Percentiles rank a stretch among this genome's conserved stretches.
These are phyloP conservation scores for Bagarius yarrelli DNA, from an alignment of 2,113 vertebrate species.

Conservation along the genomic window DNA sequence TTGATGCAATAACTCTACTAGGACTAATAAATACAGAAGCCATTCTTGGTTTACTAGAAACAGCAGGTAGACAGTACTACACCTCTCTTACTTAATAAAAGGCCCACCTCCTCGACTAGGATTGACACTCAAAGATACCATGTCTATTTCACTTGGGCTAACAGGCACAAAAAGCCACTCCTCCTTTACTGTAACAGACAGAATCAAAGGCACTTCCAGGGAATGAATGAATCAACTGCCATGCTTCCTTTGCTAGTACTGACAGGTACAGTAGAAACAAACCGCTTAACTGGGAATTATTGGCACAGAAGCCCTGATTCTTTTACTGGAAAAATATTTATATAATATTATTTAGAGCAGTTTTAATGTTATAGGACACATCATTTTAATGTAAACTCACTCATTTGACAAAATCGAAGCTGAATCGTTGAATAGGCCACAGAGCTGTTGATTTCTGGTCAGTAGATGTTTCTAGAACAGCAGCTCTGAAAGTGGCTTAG, in stretches of 20 bases:
- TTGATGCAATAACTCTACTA: background rate
- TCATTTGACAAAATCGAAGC: background rate
- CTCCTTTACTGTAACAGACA: background rate
- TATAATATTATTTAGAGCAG: background rate
- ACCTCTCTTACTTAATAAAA: background rate
- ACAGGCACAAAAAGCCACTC: no score
- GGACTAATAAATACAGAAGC: no score
- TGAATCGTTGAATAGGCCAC: background rate
- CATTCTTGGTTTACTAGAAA: no score
- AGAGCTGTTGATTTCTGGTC: background rate
- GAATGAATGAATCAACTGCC: background rate
- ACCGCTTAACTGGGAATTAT: background rate
- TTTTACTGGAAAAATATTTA: background rate
- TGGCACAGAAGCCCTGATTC: background rate
- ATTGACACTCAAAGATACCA: background rate
- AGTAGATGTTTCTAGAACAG: background rate
- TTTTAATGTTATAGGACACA: no score
- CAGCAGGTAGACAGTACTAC: no score
- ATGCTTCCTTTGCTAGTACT: background rate
- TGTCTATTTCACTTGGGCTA: no score
- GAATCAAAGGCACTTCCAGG: background rate
- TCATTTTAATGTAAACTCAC: background rate
- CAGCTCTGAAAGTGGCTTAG: background rate
- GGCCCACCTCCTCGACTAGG: background rate
- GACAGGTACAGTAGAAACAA: background rate